Percentiles rank a stretch among this genome's conserved stretches.
Conservation (phyloP, 2,888 invertebrate genomes). For the Drosophila robusta region DNA sequence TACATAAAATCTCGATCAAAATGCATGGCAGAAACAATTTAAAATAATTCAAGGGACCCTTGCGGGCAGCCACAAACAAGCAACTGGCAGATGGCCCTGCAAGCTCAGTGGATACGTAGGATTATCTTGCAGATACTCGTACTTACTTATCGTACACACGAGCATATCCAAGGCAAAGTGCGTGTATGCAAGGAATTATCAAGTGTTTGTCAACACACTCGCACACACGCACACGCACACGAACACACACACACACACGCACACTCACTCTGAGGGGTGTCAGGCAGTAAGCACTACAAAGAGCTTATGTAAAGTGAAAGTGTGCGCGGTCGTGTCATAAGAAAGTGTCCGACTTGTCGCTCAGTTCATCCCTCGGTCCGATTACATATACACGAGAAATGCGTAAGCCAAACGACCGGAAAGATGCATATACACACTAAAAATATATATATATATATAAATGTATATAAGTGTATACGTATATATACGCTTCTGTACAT, state of each 20-base stretch:
- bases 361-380: slow-evolving; percentile 25
- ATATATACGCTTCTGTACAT: slow-evolving; percentile 49
- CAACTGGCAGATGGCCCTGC: slow-evolving; percentile 43
- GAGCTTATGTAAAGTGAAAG: slow-evolving; percentile 76
- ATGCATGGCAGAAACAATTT: slow-evolving; percentile 69
- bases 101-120: slow-evolving; percentile 37
- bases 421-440: slow-evolving; percentile 31
- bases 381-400: slow-evolving; percentile 67
- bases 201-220: slow-evolving; percentile 73
- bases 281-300: slow-evolving; percentile 65
- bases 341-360: slow-evolving; percentile 57
- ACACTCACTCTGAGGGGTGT: slow-evolving; percentile 29
- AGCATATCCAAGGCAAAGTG: slow-evolving; percentile 56
- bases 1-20: slow-evolving; percentile 54
- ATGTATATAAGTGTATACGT: neutral
- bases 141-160: slow-evolving; percentile 50
- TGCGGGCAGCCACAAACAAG: slow-evolving; percentile 59
- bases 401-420: slow-evolving; percentile 77
- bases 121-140: slow-evolving; percentile 61
- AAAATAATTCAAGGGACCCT: slow-evolving; percentile 77
- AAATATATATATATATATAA: neutral
- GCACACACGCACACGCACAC: slow-evolving; percentile 22
- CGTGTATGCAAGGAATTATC: slow-evolving; percentile 78
- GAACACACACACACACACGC: slow-evolving; percentile 13
- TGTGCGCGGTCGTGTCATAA: slow-evolving; percentile 73